phyloP scores from a whole-genome alignment of 2,113 vertebrate genomes.

The Pteruthius melanotis region DNA sequence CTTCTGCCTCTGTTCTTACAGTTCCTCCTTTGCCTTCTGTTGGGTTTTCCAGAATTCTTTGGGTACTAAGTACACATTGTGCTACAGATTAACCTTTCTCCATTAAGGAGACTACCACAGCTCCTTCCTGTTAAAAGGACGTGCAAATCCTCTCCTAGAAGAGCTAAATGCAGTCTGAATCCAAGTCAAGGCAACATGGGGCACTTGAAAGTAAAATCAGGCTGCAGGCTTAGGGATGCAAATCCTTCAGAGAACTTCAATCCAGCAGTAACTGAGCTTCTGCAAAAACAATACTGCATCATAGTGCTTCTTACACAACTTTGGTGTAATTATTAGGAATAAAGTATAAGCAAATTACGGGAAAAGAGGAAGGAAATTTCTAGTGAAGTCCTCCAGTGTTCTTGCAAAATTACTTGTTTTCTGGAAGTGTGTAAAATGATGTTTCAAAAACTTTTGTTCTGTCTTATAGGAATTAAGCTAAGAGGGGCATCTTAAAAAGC shows the following conservation, averaged over 20 bases:
- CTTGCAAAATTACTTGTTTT: background rate
- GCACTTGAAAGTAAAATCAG: background rate
- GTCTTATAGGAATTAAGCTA: background rate
- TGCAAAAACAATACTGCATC: background rate
- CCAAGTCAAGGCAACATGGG: background rate
- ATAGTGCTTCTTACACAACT: background rate
- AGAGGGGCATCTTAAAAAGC: background rate
- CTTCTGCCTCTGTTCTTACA: background rate
- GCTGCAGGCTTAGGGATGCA: background rate
- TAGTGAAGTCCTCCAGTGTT: background rate
- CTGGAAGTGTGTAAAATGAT: background rate
- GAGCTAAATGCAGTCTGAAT: background rate
- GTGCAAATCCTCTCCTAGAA: background rate
- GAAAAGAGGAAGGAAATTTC: background rate
- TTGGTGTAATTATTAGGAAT: background rate
- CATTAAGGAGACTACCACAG: background rate
- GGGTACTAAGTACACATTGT: background rate
- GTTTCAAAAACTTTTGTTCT: background rate
- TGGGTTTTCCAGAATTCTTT: background rate
- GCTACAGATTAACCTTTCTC: background rate
- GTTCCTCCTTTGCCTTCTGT: background rate
- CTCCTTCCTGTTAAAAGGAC: background rate
- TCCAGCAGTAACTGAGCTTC: background rate
- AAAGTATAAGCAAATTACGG: background rate
- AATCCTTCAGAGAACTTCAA: background rate